Base-by-base conservation (phyloP, 2,113 vertebrate species). In the Indicator indicator region DNA sequence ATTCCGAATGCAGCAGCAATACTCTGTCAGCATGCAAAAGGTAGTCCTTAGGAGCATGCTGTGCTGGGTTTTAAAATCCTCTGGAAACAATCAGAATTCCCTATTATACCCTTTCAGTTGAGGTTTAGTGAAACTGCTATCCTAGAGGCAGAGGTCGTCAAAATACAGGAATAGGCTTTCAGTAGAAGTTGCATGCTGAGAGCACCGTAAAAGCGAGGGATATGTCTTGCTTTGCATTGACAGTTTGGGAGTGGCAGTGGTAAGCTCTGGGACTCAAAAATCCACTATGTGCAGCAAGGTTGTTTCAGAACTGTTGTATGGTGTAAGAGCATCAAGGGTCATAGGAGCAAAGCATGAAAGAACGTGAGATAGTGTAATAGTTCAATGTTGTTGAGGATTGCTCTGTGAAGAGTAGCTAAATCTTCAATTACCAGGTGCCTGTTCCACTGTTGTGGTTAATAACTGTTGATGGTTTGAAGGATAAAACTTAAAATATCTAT, bases 321-420 rank as follows among this genome's bases (percentile, higher is more conserved):
- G 58, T 0, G 0, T 28, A 21, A 56, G 36, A 54, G 24, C 30
- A 1, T 9, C 26, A 67, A 40, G 32, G 77, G 62, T 86, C 56
- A 2, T 1, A 16, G 70, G 70, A 83, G 28, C 36, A 67, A n/a
- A 77, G 24, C 64, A 3, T 23, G 59, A 36, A 72, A 48, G 55
- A 30, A 79, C 26, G 16, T 23, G 36, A 92, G 11, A 16, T 33
- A 40, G 85, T 46, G 56, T 74, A 17, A 46, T 36, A 40, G 63
- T 89, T 79, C 0, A 2, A 20, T 21, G 23, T 0, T 50, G 27
- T 8, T 44, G 28, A 3, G 50, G 23, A 4, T 20, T 40, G 7
- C 38, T 52, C 28, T 70, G 11, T 40, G 59, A 70, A 72, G 32
- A 58, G 24, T 28, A 54, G 44, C 27, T 5, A 21, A 44, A 23